Percentiles rank a stretch among this genome's conserved stretches.
These are phyloP conservation scores for Nibea coibor DNA, from an alignment of 2,113 vertebrate species.

Conservation along the genomic window DNA sequence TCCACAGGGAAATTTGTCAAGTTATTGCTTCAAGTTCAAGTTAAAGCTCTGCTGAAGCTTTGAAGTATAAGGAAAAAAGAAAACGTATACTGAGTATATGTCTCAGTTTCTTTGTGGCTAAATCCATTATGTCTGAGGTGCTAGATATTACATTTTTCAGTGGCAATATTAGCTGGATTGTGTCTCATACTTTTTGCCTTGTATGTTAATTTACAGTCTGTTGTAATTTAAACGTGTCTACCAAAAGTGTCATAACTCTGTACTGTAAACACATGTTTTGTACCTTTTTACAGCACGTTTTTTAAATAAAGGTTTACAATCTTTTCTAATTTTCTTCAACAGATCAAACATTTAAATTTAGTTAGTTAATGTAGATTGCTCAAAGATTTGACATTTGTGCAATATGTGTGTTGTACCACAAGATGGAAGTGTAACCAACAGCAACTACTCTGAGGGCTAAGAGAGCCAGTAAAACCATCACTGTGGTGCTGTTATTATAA, in stretches of 20 bases:
- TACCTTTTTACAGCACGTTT: conserved; percentile 30
- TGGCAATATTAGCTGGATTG: neutral
- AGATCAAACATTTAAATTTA: neutral
- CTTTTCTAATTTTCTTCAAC: neutral
- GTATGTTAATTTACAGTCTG: neutral
- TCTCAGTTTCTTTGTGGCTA: neutral
- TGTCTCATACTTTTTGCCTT: conserved; percentile 28
- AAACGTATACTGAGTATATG: neutral
- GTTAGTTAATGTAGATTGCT: neutral
- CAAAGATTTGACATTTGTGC: neutral
- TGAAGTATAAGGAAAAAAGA: neutral
- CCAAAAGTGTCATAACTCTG: neutral
- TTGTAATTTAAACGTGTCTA: neutral
- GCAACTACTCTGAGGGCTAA: neutral
- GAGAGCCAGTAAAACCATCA: neutral
- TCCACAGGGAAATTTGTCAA: conserved; percentile 95
- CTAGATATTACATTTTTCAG: too few relatives aligned
- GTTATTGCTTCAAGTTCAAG: conserved; percentile 86
- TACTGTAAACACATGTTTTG: conserved; percentile 23
- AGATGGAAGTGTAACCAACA: conserved; percentile 36
- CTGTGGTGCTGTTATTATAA: neutral
- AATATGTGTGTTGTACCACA: conserved; percentile 43
- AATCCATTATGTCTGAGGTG: neutral
- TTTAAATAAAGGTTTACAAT: conserved; percentile 37
- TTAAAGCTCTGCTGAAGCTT: conserved; percentile 67